Evolutionary conservation across 2,888 invertebrate species (phyloP), one percentile per base, ranked within the genome.

Genomic region (Geophilus truncorum): DNA sequence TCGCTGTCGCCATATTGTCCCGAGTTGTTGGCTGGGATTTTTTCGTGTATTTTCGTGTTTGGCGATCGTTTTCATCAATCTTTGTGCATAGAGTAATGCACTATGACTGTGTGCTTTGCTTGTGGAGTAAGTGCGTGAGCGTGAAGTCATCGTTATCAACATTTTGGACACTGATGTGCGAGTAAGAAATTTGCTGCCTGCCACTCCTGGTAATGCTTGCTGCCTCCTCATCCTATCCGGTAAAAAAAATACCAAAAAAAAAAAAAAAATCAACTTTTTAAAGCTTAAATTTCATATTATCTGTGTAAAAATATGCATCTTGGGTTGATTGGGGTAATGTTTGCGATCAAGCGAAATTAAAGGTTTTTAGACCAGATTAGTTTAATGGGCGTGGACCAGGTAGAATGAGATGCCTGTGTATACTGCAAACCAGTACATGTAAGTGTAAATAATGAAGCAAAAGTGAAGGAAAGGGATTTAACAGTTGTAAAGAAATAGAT

Each of bases 1-100:
- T 62, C 62, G 62, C 62, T 62, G 62, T 62, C 62, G 62, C 62
- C 62, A 62, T 62, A 62, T 62, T 62, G 62, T 62, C 62, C 62
- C 62, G 62, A 62, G 62, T 62, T 62, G 62, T 62, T 62, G 62
- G 62, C 62, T 62, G 62, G 62, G 62, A 62, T 62, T 62, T 62
- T 62, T 62, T 23, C 62, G 62, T 62, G 25, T 25, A 62, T 62
- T 62, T 62, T 62, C 62, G 9, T 62, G 62, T 62, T 57, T 62
- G 62, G 62, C 25, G 62, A 62, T 25, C 62, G 15, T 25, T 62
- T 25, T 25, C 62, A 10, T 62, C 9, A 7, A 62, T 10, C 23
- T 12, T 23, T 25, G 62, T 62, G 62, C 62, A 62, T 62, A 62
- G 62, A 62, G 62, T 62, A 62, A 62, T 62, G 62, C 62, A 62